Conservation (phyloP, 2,888 invertebrate species). For the Cephus pygmeus region DNA sequence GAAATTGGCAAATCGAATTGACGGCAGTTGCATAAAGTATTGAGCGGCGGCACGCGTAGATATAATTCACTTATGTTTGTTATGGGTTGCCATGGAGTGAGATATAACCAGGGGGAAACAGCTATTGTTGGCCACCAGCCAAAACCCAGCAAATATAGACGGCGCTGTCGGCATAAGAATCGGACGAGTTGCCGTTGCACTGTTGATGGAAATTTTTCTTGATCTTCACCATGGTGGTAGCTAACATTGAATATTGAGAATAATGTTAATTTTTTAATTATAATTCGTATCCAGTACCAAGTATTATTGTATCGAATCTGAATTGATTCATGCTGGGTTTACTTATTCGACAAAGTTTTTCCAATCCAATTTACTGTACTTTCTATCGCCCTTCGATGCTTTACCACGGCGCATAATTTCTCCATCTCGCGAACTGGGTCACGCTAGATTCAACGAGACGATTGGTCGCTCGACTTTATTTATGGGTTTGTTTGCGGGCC, state of each 20-base stretch:
- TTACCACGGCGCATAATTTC: neutral
- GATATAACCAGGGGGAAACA: constrained; percentile 56
- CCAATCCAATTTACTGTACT: no score
- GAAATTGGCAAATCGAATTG: constrained; percentile 19
- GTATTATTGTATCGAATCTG: no score
- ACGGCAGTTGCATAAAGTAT: constrained; percentile 51
- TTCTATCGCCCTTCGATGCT: neutral
- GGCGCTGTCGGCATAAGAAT: constrained; percentile 24
- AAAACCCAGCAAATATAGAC: constrained; percentile 56
- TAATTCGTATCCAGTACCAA: no score
- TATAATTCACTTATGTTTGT: constrained; percentile 64
- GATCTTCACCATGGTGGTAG: neutral
- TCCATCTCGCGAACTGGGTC: constrained; percentile 5
- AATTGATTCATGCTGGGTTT: no score
- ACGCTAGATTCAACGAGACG: neutral
- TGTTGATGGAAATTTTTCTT: constrained; percentile 4
- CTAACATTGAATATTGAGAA: no score
- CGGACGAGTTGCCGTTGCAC: constrained; percentile 10
- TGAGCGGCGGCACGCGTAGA: constrained; percentile 52
- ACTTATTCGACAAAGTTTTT: no score
- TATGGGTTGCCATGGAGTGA: constrained; percentile 61
- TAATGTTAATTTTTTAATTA: no score
- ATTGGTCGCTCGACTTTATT: constrained; percentile 37
- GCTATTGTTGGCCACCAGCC: constrained; percentile 59
- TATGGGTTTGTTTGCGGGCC: constrained; percentile 49